phyloP scores from a whole-genome alignment of 2,888 invertebrate genomes.

The Drosophila gaucha region DNA sequence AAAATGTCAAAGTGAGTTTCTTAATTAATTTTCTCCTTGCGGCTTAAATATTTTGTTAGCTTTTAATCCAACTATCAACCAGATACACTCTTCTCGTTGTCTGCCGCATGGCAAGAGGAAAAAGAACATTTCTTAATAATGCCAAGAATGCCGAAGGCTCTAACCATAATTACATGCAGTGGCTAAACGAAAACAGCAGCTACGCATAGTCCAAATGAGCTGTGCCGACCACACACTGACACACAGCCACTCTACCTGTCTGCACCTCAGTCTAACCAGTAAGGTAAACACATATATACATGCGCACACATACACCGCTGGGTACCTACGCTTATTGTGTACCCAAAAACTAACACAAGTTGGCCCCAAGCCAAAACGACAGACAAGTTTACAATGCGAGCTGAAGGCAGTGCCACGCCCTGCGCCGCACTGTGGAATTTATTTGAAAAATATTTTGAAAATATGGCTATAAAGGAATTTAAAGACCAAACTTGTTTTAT shows the following conservation, averaged over 20 bases:
- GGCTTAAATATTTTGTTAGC: neutral
- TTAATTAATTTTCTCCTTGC: neutral
- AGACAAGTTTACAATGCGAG: conserved; percentile 39
- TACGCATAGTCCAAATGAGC: conserved; percentile 40
- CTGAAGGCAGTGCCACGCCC: conserved; percentile 13
- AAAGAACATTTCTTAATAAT: conserved; percentile 39
- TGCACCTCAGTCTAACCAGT: conserved; percentile 7
- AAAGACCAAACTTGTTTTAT: too few species aligned
- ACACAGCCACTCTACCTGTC: conserved; percentile 11
- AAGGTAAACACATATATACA: conserved; percentile 10
- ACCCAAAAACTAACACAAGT: conserved; percentile 42
- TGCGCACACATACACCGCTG: conserved; percentile 4
- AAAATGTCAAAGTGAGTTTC: conserved; percentile 1
- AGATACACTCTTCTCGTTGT: neutral
- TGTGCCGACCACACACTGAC: conserved; percentile 20
- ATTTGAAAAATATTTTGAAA: neutral
- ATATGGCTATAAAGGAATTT: neutral
- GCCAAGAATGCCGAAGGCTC: conserved; percentile 38
- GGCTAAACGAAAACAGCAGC: conserved; percentile 42
- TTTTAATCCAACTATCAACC: neutral
- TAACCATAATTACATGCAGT: conserved; percentile 61
- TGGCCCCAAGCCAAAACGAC: conserved; percentile 47
- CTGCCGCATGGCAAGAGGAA: conserved; percentile 12
- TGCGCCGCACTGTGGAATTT: conserved; percentile 18
- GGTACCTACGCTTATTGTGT: conserved; percentile 1